Evolutionary conservation across 2,888 invertebrate genomes (phyloP).

Genomic region (Aphodius granarius): DNA sequence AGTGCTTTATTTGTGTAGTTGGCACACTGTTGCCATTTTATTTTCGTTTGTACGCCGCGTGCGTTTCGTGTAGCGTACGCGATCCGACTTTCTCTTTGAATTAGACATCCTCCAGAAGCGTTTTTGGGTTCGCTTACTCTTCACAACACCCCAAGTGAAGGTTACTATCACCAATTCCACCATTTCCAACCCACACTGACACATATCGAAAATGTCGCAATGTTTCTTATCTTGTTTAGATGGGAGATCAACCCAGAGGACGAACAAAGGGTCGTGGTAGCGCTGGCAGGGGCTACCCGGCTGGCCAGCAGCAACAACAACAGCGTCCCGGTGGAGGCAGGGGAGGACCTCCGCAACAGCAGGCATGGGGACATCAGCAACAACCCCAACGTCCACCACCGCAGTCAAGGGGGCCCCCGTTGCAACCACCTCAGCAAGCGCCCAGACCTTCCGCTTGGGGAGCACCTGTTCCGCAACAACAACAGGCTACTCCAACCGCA

Average conservation of each 20-base stretch:
- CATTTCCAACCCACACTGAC: no score
- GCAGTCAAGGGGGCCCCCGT: conserved; percentile 31
- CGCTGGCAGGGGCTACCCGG: not conserved
- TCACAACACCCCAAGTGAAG: not conserved
- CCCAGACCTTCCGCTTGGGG: not conserved
- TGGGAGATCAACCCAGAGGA: not conserved
- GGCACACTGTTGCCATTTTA: no score
- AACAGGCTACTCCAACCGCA: not conserved
- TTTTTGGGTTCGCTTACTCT: not conserved
- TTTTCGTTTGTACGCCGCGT: not conserved
- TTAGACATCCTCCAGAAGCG: not conserved
- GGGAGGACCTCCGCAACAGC: conserved; percentile 28
- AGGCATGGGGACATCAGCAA: conserved; percentile 19
- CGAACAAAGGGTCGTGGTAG: not conserved
- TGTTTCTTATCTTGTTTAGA: not conserved
- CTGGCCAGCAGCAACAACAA: conserved; percentile 21
- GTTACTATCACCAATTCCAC: not conserved
- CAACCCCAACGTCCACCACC: not conserved
- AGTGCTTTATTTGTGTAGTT: no score
- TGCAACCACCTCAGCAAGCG: conserved; percentile 14
- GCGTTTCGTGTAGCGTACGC: not conserved
- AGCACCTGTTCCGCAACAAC: not conserved
- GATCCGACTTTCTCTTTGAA: not conserved
- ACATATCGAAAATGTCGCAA: no score
- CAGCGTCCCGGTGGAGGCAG: conserved; percentile 36